Conservation (phyloP, 2,888 invertebrate species). For the Nemoura dubitans region DNA sequence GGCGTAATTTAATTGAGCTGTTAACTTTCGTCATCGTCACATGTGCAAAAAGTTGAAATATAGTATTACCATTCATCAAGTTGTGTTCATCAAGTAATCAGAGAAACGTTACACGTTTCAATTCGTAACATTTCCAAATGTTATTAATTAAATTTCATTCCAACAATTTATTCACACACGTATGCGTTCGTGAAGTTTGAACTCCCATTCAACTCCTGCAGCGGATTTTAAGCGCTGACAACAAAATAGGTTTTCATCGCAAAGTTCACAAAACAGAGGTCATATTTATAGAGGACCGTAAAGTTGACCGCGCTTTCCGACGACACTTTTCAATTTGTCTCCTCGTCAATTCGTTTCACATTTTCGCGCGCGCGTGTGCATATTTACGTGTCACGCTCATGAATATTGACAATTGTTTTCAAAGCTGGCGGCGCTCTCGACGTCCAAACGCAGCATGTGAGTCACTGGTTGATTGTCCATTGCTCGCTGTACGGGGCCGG, state of each 20-base stretch:
- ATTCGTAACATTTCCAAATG: background rate
- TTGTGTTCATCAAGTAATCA: no score
- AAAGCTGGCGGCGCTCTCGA: background rate
- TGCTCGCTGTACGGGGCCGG: no score
- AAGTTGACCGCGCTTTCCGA: background rate
- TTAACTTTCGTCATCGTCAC: no score
- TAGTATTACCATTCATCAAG: no score
- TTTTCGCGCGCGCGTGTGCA: background rate
- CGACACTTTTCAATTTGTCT: background rate
- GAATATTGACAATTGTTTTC: background rate
- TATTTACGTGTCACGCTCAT: background rate
- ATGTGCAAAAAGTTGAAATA: no score
- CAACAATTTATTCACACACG: background rate
- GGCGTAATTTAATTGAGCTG: no score
- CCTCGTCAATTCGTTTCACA: background rate
- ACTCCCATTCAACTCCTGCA: background rate
- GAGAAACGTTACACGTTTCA: background rate
- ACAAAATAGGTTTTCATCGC: background rate
- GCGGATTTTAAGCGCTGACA: background rate
- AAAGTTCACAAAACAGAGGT: background rate
- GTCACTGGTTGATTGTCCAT: no score
- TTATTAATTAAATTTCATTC: background rate
- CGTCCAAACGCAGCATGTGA: no score
- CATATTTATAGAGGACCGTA: background rate
- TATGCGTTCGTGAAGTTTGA: background rate